Evolutionary conservation across 2,797 vertebrate species (phyloP), one percentile per base, ranked within the genome.

Genomic region (Luscinia luscinia): DNA sequence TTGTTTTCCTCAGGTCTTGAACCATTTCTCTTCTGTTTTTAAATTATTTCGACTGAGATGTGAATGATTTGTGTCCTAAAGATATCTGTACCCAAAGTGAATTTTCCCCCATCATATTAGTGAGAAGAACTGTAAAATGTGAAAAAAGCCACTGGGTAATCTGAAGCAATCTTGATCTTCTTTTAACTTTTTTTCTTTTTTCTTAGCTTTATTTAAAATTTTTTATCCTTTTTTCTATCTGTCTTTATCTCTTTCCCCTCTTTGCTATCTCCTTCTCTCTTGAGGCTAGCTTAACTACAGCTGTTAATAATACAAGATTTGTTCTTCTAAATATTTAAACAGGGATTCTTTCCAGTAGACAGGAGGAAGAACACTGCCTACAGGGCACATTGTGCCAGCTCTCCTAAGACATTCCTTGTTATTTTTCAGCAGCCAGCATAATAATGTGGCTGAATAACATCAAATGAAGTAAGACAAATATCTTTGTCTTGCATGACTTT

Each of bases 311-410:
- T 76, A 76, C 38, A 83, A 48, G 38, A 45, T 90, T 88, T 91
- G 83, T 95, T 96, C 87, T 94, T 87, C 92, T 97, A 90, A 97
- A 94, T 94, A 92, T 97, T 93, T 91, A 83, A 95, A 88, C 73
- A 92, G 82, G 49, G 77, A 96, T 95, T 94, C 83, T 96, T 97
- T 96, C 93, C 95, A 97, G 92, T 83, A 96, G 91, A 90, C 93
- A 89, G 81, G 30, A 68, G 69, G 74, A 96, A 95, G 94, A 96
- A 89, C 84, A 58, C 77, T 96, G 76, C 70, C 93, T 94, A 52
- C 49, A 77, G 74, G 74, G 84, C 64, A 84, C 32, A 26, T 82
- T 90, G 62, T 96, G 84, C 89, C 96, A 96, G 79, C 41, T 89
- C 46, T 90, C 84, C 85, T 90, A 95, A 96, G 95, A 74, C 36